phyloP scores from a whole-genome alignment of 2,888 invertebrate species.

The Volucella inanis region DNA sequence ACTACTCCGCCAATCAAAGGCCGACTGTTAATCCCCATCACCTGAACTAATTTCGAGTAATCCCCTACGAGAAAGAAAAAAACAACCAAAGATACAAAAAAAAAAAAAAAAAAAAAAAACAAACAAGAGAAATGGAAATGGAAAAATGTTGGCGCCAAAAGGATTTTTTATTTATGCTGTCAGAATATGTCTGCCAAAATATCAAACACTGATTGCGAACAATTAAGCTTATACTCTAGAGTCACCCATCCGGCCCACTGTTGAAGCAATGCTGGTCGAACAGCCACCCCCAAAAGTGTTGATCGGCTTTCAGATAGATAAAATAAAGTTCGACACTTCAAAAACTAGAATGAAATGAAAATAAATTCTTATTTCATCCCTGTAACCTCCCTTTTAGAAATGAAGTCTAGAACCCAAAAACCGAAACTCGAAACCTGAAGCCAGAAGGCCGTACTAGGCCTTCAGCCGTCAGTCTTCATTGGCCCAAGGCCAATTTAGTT shows the following conservation, averaged over 20 bases:
- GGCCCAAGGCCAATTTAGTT: conserved; percentile 60
- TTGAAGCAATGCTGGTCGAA: conserved; percentile 7
- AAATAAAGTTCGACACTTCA: conserved; percentile 65
- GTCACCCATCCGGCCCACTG: not conserved
- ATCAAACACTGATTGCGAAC: conserved; percentile 51
- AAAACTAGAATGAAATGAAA: conserved; percentile 68
- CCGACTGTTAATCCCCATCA: conserved; percentile 61
- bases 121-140: not conserved
- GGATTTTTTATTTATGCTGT: conserved; percentile 53
- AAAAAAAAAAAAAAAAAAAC: conserved; percentile 27
- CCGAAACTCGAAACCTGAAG: too few relatives aligned
- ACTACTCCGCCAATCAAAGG: conserved; percentile 1
- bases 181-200: conserved; percentile 58
- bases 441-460: too few relatives aligned
- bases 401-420: too few relatives aligned
- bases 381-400: too few relatives aligned
- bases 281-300: conserved; percentile 19
- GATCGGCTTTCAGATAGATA: conserved; percentile 44
- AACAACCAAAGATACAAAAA: conserved; percentile 18
- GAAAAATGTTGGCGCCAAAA: conserved; percentile 53
- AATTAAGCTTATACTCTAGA: conserved; percentile 52
- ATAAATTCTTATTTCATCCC: conserved; percentile 44
- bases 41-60: conserved; percentile 51
- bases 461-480: conserved; percentile 31
- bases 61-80: conserved; percentile 61